Conservation (phyloP, 2,888 invertebrate species). For the Pseudoips prasinana region DNA sequence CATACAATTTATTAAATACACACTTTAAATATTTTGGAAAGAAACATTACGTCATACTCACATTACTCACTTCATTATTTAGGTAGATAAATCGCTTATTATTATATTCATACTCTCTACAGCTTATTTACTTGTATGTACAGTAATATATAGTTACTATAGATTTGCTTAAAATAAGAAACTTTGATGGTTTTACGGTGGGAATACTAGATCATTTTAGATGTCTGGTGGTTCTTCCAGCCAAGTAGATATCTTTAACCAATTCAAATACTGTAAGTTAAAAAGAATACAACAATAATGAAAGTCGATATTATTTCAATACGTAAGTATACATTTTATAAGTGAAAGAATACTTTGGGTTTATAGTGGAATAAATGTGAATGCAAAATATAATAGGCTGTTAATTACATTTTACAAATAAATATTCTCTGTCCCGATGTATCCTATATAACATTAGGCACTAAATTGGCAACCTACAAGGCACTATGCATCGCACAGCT, state of each 20-base stretch:
- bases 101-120: constrained; percentile 40
- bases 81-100: constrained; percentile 38
- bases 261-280: constrained; percentile 32
- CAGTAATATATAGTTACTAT: constrained; percentile 54
- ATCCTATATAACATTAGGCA: constrained; percentile 73
- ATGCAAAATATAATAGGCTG: no score
- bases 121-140: constrained; percentile 53
- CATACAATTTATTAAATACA: constrained; percentile 18
- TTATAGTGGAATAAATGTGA: no score
- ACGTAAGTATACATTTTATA: no score
- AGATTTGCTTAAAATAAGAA: constrained; percentile 56
- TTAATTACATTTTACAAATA: constrained; percentile 33
- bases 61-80: constrained; percentile 29
- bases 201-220: constrained; percentile 70
- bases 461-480: constrained; percentile 83
- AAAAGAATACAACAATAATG: no score
- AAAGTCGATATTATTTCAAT: no score
- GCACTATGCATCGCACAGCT: constrained; percentile 83
- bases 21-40: constrained; percentile 22
- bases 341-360: no score
- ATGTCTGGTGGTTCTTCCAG: constrained; percentile 71
- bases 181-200: constrained; percentile 75
- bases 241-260: constrained; percentile 47
- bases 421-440: constrained; percentile 48
- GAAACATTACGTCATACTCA: constrained; percentile 26